Base-by-base conservation (phyloP, 2,113 vertebrate genomes). In the Gambusia affinis region DNA sequence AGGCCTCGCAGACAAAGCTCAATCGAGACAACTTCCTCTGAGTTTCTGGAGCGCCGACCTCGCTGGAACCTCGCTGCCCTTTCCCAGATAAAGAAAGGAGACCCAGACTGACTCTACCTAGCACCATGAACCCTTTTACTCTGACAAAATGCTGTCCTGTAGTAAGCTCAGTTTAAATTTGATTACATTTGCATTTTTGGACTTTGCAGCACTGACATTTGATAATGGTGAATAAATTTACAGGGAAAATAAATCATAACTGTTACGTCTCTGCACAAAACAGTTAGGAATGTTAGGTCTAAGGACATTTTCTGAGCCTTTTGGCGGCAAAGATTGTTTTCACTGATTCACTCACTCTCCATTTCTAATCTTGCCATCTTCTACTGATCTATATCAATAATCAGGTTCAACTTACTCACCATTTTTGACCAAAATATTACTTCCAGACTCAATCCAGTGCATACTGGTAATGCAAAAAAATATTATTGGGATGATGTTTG, bases 1-100 rank as follows among this genome's bases (percentile, higher is more conserved):
- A 31, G 65, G 77, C 75, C 37, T 12, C 67, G 83, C 85, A 91
- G 87, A 90, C 90, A 85, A 81, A 91, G 88, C 90, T 88, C 83
- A 88, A 90, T 87, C 87, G 81, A 78, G 88, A 86, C 83, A 64
- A 88, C 89, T 91, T 91, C 89, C 90, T 91, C 84, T 88, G 33
- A 65, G 67, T 78, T 87, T 79, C 51, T 87, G 79, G 44, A 62
- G 76, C 57, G 67, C 61, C 3, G 14, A 29, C 51, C 51, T 57
- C 29, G 63, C 29, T 63, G 2, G 60, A 71, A 76, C 83, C 72
- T 71, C 4, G 12, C 63, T 33, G 42, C 68, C 73, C 78, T 85
- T 63, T 82, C 54, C 33, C 64, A 78, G 64, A 88, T 81, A 82
- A 80, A 73, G 29, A 75, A 75, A 77, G 65, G 72, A 70, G 63